Evolutionary conservation across 2,888 invertebrate genomes (phyloP).

Genomic region (Malacosoma neustria): DNA sequence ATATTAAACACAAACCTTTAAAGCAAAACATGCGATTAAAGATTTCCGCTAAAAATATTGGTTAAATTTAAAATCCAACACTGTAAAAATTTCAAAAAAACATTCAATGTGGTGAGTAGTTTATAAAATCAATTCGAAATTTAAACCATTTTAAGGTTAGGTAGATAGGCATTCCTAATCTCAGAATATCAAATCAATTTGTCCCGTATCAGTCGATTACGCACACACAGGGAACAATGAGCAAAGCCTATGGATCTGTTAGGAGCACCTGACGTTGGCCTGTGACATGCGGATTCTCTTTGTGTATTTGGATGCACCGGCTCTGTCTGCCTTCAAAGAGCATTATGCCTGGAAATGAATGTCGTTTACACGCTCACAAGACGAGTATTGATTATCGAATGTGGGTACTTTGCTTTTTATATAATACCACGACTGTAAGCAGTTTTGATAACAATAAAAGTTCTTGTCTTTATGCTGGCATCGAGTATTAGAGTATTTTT

Average conservation of each 20-base stretch:
- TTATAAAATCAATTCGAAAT: too few species aligned
- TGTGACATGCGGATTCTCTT: slow-evolving; percentile 49
- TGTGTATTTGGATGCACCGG: slow-evolving; percentile 24
- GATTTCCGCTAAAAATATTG: too few species aligned
- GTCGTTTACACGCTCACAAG: slow-evolving; percentile 21
- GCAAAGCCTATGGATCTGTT: slow-evolving; percentile 45
- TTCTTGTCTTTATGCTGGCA: too few species aligned
- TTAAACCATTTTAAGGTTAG: too few species aligned
- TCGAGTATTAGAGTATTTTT: too few species aligned
- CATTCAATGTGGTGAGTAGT: too few species aligned
- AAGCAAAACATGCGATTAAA: too few species aligned
- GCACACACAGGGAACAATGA: slow-evolving; percentile 46
- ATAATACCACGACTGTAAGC: too few species aligned
- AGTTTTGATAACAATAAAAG: too few species aligned
- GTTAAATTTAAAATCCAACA: too few species aligned
- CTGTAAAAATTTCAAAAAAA: too few species aligned
- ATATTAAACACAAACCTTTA: too few species aligned
- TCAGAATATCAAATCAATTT: slow-evolving; percentile 3
- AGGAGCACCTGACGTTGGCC: slow-evolving; percentile 39
- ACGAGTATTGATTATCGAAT: slow-evolving; percentile 7
- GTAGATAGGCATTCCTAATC: slow-evolving; percentile 1
- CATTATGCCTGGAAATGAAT: slow-evolving; percentile 29
- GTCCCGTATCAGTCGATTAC: slow-evolving; percentile 32
- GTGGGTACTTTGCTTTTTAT: background rate
- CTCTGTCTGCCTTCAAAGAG: slow-evolving; percentile 20